Conservation (phyloP, 2,113 vertebrate species). For the Laticauda laticaudata region DNA sequence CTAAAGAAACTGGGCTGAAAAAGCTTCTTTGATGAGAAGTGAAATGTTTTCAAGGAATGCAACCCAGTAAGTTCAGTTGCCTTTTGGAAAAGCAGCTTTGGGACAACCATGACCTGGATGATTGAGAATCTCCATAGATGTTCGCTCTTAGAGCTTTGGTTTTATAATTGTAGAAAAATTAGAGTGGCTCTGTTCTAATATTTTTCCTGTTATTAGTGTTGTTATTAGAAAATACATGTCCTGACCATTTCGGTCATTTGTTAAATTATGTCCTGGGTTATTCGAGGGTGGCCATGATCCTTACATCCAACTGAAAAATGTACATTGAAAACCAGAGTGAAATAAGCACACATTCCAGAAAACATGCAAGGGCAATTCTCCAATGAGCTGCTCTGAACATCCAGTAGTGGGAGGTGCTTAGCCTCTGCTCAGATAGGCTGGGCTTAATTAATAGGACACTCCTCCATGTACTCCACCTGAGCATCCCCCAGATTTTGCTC, state of each 20-base stretch:
- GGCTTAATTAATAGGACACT: no score
- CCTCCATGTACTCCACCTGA: no score
- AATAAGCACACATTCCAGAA: neutral
- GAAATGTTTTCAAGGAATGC: neutral
- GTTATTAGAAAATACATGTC: neutral
- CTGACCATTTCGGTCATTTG: neutral
- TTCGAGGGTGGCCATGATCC: neutral
- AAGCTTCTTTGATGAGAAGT: neutral
- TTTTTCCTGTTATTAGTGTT: neutral
- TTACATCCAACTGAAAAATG: neutral
- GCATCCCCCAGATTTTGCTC: no score
- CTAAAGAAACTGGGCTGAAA: neutral
- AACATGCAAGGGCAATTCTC: neutral
- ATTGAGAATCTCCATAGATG: neutral
- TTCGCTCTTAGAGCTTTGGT: neutral
- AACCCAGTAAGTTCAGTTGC: neutral
- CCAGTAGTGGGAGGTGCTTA: no score
- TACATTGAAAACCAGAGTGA: neutral
- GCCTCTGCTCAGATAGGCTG: no score
- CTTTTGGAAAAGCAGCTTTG: neutral
- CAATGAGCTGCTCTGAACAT: no score
- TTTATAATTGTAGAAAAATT: neutral
- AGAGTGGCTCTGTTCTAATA: neutral
- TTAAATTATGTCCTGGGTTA: neutral
- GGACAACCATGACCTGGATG: neutral